Conservation (phyloP, 2,113 vertebrate genomes). For the Pelecanus crispus region DNA sequence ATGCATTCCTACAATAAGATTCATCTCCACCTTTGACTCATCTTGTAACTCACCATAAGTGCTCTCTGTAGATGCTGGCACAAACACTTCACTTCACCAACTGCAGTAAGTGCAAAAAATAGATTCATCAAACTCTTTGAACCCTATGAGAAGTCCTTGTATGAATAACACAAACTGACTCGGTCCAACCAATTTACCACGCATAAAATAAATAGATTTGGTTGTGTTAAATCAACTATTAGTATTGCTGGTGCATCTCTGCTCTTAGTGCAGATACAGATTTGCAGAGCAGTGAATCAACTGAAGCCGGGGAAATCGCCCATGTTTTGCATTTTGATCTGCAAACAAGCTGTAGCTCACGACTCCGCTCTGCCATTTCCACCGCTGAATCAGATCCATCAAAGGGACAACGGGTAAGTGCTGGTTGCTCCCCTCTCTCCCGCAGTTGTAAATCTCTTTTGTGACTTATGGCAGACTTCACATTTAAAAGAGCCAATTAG, state of each 20-base stretch:
- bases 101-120: rapidly evolving
- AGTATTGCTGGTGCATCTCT: background rate
- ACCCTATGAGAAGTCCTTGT: background rate
- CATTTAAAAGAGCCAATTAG: background rate
- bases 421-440: background rate
- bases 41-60: rapidly evolving
- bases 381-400: background rate
- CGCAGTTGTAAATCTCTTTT: background rate
- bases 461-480: background rate
- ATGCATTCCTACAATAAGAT: background rate
- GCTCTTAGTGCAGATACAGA: background rate
- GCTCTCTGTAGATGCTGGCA: background rate
- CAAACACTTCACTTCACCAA: background rate
- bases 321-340: background rate
- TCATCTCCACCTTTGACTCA: background rate
- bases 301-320: rapidly evolving
- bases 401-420: background rate
- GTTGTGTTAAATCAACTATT: background rate
- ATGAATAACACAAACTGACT: too few relatives aligned
- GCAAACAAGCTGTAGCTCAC: background rate
- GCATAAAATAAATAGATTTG: background rate
- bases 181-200: background rate
- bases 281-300: background rate
- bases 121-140: background rate
- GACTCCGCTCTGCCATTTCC: rapidly evolving